Percentiles rank a stretch among this genome's conserved stretches.
phyloP scores from a whole-genome alignment of 2,888 invertebrate species.

The Ischnura elegans region DNA sequence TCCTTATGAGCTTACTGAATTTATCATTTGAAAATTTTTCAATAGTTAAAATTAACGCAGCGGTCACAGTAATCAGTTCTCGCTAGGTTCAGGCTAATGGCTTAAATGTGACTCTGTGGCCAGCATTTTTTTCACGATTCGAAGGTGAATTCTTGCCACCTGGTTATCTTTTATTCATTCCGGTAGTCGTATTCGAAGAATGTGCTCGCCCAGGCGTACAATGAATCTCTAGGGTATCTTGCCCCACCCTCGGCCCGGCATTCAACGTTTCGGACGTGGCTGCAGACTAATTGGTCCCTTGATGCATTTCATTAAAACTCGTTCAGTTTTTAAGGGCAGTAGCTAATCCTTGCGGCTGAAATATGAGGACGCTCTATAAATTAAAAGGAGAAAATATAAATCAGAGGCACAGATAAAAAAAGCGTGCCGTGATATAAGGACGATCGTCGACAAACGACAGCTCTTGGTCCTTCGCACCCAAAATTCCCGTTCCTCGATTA shows the following conservation, averaged over 20 bases:
- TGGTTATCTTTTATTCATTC: background rate
- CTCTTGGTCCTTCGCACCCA: background rate
- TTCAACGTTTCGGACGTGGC: background rate
- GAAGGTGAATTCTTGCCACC: background rate
- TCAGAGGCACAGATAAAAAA: constrained; percentile 11
- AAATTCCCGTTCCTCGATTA: constrained; percentile 22
- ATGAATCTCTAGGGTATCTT: background rate
- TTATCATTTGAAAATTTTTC: no score
- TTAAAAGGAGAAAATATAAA: constrained; percentile 17
- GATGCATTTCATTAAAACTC: constrained; percentile 27
- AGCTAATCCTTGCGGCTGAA: constrained; percentile 8
- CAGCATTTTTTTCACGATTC: no score
- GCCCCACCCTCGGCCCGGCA: constrained; percentile 9
- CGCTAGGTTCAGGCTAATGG: no score
- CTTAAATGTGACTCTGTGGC: no score
- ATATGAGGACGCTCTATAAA: constrained; percentile 13
- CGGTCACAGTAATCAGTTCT: no score
- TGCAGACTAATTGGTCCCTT: background rate
- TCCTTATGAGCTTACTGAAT: no score
- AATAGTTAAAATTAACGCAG: no score
- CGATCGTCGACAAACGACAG: background rate
- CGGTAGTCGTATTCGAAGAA: background rate
- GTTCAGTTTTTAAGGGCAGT: constrained; percentile 26
- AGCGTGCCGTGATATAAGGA: background rate
- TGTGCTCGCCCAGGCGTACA: background rate